Evolutionary conservation across 1,140 invertebrate species (phyloP).

Genomic region (Magallana ariakensis): DNA sequence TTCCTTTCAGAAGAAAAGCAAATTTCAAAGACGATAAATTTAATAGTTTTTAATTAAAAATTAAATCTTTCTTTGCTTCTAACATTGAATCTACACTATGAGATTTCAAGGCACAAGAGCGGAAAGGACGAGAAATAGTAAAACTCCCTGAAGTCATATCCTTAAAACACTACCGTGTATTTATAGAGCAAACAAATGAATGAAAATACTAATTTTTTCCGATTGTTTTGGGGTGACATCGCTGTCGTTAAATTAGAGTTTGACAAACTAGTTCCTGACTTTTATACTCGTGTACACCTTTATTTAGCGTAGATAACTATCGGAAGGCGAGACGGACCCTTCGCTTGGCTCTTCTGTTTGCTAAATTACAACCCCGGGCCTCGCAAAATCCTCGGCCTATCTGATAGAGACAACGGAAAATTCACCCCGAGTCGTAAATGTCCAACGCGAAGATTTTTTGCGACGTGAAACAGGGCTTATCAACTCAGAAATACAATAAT

Average conservation of each 20-base stretch:
- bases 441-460: conserved; percentile 21
- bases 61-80: no score
- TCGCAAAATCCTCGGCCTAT: background rate
- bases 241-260: conserved; percentile 26
- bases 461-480: conserved; percentile 16
- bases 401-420: conserved; percentile 22
- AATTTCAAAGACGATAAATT: no score
- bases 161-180: background rate
- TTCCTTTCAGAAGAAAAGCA: no score
- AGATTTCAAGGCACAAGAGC: background rate
- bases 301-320: conserved; percentile 30
- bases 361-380: conserved; percentile 29
- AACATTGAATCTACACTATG: background rate
- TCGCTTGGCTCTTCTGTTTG: background rate
- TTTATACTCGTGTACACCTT: conserved; percentile 5
- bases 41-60: no score
- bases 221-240: conserved; percentile 35
- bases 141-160: background rate
- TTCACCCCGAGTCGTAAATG: conserved; percentile 7
- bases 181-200: conserved; percentile 9
- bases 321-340: conserved; percentile 5
- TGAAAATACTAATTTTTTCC: conserved; percentile 25
- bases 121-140: background rate
- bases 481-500: conserved; percentile 22
- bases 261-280: conserved; percentile 23